Conservation (phyloP, 2,888 invertebrate genomes). For the Scaptomyza cyrtandrae region DNA sequence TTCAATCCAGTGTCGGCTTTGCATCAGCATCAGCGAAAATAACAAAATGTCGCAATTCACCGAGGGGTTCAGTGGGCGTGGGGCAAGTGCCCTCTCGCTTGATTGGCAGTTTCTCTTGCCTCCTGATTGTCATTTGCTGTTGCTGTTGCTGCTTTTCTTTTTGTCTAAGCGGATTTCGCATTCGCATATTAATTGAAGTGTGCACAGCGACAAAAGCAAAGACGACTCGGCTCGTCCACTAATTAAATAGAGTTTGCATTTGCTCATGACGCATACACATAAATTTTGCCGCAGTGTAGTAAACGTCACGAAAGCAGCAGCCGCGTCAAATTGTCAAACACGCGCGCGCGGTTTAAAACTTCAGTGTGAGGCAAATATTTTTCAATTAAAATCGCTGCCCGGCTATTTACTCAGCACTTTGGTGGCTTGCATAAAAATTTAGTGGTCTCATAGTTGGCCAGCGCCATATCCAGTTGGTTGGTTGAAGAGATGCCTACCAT, state of each 20-base stretch:
- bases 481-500: slow-evolving; percentile 15
- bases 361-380: slow-evolving; percentile 67
- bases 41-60: slow-evolving; percentile 76
- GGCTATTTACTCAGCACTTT: slow-evolving; percentile 73
- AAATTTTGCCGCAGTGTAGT: slow-evolving; percentile 39
- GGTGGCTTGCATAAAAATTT: slow-evolving; percentile 70
- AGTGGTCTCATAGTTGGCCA: slow-evolving; percentile 42
- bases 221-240: slow-evolving; percentile 23
- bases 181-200: slow-evolving; percentile 77
- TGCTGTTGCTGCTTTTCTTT: slow-evolving; percentile 23
- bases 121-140: slow-evolving; percentile 6
- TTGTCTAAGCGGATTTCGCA: slow-evolving; percentile 74
- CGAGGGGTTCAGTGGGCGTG: slow-evolving; percentile 15
- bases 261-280: not conserved
- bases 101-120: slow-evolving; percentile 60
- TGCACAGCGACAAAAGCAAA: slow-evolving; percentile 63
- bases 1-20: slow-evolving; percentile 69
- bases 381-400: slow-evolving; percentile 73
- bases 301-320: slow-evolving; percentile 20
- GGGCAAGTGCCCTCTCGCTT: slow-evolving; percentile 38
- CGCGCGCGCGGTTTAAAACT: slow-evolving; percentile 32
- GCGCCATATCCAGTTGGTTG: slow-evolving; percentile 1
- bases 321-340: slow-evolving; percentile 69
- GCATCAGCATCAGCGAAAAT: slow-evolving; percentile 69
- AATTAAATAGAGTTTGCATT: slow-evolving; percentile 51